A percentile compares a stretch with the other conserved stretches of the same genome.
These are phyloP conservation scores for Taeniopygia guttata DNA, from an alignment of 2,797 vertebrate species.

Conservation along the genomic window DNA sequence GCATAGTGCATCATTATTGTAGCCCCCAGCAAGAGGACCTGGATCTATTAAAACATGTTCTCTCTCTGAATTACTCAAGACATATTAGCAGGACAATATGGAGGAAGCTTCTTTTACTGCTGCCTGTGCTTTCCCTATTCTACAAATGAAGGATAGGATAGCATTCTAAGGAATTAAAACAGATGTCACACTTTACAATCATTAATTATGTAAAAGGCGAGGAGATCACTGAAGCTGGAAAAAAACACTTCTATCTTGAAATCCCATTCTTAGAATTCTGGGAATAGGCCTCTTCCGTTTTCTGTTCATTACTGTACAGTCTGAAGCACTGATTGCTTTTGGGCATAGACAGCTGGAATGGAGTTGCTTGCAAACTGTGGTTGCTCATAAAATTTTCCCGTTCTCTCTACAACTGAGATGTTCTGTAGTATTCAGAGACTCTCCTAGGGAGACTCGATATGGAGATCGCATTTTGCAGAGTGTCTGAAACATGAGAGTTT, in stretches of 20 bases:
- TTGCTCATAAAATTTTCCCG: not conserved
- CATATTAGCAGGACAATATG: not conserved
- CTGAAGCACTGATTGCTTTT: not conserved
- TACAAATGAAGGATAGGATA: not conserved
- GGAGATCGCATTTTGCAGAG: not conserved
- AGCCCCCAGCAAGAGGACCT: not conserved
- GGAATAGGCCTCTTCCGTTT: not conserved
- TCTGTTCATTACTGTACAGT: not conserved
- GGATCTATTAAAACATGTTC: not conserved
- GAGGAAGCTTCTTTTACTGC: not conserved
- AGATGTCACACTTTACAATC: not conserved
- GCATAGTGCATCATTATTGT: not conserved
- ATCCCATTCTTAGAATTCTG: not conserved
- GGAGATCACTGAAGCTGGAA: not conserved
- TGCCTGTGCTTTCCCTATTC: not conserved
- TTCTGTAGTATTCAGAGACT: not conserved
- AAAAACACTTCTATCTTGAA: not conserved
- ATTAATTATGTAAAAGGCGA: not conserved
- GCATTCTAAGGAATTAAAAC: not conserved
- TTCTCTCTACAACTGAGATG: not conserved
- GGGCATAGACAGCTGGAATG: not conserved
- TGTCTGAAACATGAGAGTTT: not conserved
- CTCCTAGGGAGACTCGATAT: not conserved
- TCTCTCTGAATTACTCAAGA: not conserved
- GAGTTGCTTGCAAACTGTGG: not conserved